A percentile compares a stretch with the other conserved stretches of the same genome.
Evolutionary conservation across 2,888 invertebrate genomes (phyloP).

Genomic region (Ormyrus nitidulus): DNA sequence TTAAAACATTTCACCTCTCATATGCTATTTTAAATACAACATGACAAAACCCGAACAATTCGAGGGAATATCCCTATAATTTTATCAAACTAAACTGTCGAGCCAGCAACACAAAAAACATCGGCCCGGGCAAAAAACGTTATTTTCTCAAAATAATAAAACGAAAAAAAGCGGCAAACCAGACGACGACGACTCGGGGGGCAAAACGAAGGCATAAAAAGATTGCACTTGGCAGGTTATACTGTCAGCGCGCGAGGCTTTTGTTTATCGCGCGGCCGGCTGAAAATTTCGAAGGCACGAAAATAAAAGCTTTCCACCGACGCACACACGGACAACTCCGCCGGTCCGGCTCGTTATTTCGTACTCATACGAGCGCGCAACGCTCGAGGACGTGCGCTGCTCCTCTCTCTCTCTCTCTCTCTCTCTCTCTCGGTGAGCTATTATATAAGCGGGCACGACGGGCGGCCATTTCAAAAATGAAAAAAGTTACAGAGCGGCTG

Average conservation of each 20-base stretch:
- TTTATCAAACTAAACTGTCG: no score
- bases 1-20: no score
- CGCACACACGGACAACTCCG: neutral
- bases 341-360: constrained; percentile 47
- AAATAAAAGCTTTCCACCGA: constrained; percentile 49
- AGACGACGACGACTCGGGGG: neutral
- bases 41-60: no score
- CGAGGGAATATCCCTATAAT: no score
- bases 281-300: constrained; percentile 49
- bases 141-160: constrained; percentile 11
- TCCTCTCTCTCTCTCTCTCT: constrained; percentile 4
- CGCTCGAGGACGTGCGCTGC: constrained; percentile 18
- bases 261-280: constrained; percentile 53
- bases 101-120: no score
- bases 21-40: no score
- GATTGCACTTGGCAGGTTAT: constrained; percentile 56
- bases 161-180: constrained; percentile 2
- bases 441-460: constrained; percentile 69
- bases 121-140: constrained; percentile 1
- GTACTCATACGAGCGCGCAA: constrained; percentile 7
- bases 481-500: constrained; percentile 58
- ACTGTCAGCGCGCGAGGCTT: constrained; percentile 44
- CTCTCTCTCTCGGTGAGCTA: constrained; percentile 59
- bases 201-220: constrained; percentile 36
- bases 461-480: constrained; percentile 73